Conservation (phyloP, 2,797 vertebrate species). For the Syngnathus rostellatus region DNA sequence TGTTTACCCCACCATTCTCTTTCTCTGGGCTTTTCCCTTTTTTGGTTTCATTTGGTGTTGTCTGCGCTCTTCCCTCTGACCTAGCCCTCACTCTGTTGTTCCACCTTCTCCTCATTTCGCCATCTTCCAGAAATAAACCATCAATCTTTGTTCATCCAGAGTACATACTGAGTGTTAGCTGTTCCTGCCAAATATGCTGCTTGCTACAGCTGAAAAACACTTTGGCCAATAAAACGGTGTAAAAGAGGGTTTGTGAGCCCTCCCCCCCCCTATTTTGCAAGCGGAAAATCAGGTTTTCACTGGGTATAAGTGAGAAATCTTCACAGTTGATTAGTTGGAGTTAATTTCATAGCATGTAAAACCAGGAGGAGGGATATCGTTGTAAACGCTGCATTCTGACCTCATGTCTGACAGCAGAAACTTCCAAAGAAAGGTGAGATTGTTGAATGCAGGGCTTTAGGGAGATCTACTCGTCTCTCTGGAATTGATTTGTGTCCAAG, state of each 20-base stretch:
- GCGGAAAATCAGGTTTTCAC: background rate
- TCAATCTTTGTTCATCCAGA: slow-evolving; percentile 31
- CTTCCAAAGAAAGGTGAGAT: slow-evolving; percentile 9
- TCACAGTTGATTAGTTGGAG: slow-evolving; percentile 32
- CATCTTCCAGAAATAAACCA: slow-evolving; percentile 22
- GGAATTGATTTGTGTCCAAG: slow-evolving; percentile 2
- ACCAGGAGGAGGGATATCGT: slow-evolving; percentile 33
- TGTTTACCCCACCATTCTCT: background rate
- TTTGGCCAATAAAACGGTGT: background rate
- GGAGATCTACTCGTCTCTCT: background rate
- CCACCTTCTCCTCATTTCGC: slow-evolving; percentile 1
- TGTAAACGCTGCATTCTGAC: slow-evolving; percentile 51
- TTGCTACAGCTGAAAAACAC: background rate
- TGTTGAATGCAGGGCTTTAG: slow-evolving; percentile 8
- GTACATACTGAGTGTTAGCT: background rate
- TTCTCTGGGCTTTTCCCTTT: slow-evolving; percentile 31
- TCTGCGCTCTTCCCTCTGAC: slow-evolving; percentile 16
- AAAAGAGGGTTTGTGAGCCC: background rate
- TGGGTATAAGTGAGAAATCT: slow-evolving; percentile 9
- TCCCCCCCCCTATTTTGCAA: background rate
- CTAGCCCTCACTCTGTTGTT: slow-evolving; percentile 18
- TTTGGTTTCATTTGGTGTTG: slow-evolving; percentile 46
- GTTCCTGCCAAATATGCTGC: slow-evolving; percentile 2
- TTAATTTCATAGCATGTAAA: slow-evolving; percentile 54
- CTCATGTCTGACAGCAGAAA: slow-evolving; percentile 45